phyloP scores from a whole-genome alignment of 2,797 vertebrate species.

The Sebastes steindachneri region DNA sequence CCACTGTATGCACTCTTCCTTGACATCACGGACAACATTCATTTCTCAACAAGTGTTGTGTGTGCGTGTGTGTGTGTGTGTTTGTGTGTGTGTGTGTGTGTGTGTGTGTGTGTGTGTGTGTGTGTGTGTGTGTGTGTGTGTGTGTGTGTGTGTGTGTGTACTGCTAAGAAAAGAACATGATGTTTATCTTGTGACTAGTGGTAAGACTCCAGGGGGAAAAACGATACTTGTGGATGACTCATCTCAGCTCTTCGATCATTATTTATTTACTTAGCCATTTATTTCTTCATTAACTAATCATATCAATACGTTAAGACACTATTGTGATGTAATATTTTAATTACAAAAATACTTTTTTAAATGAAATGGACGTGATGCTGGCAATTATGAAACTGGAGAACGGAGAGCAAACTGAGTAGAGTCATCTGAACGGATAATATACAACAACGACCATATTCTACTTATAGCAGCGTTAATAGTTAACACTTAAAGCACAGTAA shows the following conservation, averaged over 20 bases:
- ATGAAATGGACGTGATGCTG: background rate
- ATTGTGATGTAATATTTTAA: background rate
- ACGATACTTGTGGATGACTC: slow-evolving; percentile 34
- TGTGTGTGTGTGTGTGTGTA: slow-evolving; percentile 18
- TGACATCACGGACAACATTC: slow-evolving; percentile 72
- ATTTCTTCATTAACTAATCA: slow-evolving; percentile 23
- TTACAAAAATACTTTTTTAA: background rate
- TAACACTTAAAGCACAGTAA: slow-evolving; percentile 68
- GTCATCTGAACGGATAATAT: slow-evolving; percentile 39
- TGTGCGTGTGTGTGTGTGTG: slow-evolving; percentile 9
- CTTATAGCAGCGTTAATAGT: slow-evolving; percentile 65
- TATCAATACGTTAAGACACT: background rate
- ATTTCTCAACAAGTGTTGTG: slow-evolving; percentile 61
- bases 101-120: background rate
- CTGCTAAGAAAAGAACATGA: slow-evolving; percentile 56
- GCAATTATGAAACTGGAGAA: background rate
- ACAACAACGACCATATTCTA: slow-evolving; percentile 49
- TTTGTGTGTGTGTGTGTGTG: slow-evolving; percentile 5
- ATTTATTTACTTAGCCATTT: slow-evolving; percentile 14
- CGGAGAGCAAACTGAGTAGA: background rate
- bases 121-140: background rate
- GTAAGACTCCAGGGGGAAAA: slow-evolving; percentile 43
- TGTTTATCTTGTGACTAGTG: slow-evolving; percentile 68
- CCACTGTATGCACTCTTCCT: slow-evolving; percentile 65
- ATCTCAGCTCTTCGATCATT: slow-evolving; percentile 22